phyloP scores from a whole-genome alignment of 2,113 vertebrate genomes.

The Mustela lutreola region DNA sequence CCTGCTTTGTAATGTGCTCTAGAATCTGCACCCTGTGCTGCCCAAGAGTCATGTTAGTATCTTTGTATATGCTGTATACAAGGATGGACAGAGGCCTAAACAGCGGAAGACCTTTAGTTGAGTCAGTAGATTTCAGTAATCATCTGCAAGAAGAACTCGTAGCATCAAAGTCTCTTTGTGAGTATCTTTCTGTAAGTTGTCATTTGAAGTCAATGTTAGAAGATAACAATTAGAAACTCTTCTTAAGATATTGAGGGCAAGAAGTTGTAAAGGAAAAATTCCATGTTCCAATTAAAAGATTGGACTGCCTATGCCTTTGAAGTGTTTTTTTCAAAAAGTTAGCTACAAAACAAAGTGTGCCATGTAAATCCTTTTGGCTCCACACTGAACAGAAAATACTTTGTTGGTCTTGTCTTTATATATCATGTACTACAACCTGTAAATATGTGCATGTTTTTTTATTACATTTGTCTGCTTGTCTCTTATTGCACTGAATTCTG shows the following conservation, averaged over 20 bases:
- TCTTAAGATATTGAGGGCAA: slow-evolving; percentile 1
- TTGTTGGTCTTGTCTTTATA: slow-evolving; percentile 74
- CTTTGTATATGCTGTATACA: background rate
- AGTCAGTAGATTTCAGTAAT: slow-evolving; percentile 54
- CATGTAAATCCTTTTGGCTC: slow-evolving; percentile 43
- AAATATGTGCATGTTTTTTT: slow-evolving; percentile 82
- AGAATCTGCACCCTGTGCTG: slow-evolving; percentile 56
- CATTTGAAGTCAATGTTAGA: slow-evolving; percentile 47
- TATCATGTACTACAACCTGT: slow-evolving; percentile 71
- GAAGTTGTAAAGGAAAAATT: slow-evolving; percentile 48
- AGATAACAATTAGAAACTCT: slow-evolving; percentile 46
- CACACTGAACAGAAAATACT: slow-evolving; percentile 44
- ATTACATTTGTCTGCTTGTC: slow-evolving; percentile 59
- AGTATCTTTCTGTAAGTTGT: slow-evolving; percentile 32
- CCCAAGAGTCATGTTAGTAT: slow-evolving; percentile 49
- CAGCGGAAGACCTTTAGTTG: background rate
- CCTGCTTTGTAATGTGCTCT: slow-evolving; percentile 60
- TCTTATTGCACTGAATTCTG: slow-evolving; percentile 75
- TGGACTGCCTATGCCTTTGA: slow-evolving; percentile 62
- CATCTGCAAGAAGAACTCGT: background rate
- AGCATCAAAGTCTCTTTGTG: slow-evolving; percentile 21
- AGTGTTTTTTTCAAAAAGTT: slow-evolving; percentile 15
- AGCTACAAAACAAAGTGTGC: background rate
- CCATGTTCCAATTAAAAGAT: slow-evolving; percentile 45
- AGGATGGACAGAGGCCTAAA: background rate